These are phyloP conservation scores for Drosophila barbarae DNA, from an alignment of 2,888 invertebrate species.

Conservation along the genomic window DNA sequence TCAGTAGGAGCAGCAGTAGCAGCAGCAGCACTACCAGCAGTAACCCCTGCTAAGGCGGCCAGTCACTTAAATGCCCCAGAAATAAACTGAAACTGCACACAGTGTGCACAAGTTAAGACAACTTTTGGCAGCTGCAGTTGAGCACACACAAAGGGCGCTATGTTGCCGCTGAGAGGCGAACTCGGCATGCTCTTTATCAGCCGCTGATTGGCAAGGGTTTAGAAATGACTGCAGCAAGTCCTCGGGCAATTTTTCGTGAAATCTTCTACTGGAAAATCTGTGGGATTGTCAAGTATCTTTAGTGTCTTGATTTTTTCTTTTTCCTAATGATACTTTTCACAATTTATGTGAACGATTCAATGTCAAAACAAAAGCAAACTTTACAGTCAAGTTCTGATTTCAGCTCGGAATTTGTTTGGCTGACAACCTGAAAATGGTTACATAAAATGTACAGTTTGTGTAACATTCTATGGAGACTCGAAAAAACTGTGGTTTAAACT, in stretches of 20 bases:
- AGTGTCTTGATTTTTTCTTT: neutral
- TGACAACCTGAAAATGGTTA: neutral
- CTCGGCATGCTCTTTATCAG: constrained; percentile 22
- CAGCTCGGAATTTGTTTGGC: neutral
- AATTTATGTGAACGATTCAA: neutral
- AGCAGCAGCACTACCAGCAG: constrained; percentile 16
- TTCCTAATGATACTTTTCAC: neutral
- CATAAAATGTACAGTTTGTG: constrained; percentile 3
- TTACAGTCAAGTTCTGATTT: constrained; percentile 1
- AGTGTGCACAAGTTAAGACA: constrained; percentile 50
- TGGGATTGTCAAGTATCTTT: neutral
- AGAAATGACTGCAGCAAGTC: neutral
- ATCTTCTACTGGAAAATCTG: neutral
- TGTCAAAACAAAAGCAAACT: constrained; percentile 1
- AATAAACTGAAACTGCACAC: constrained; percentile 71
- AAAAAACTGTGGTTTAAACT: constrained; percentile 1
- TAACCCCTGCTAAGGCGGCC: constrained; percentile 53
- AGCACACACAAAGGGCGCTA: constrained; percentile 27
- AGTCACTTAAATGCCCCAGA: constrained; percentile 65
- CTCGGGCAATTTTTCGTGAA: neutral
- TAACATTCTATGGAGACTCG: neutral
- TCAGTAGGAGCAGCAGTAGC: constrained; percentile 13
- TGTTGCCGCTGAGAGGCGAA: constrained; percentile 15
- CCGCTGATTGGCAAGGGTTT: constrained; percentile 10
- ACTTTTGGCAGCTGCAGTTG: constrained; percentile 63